These are phyloP conservation scores for Patiria pectinifera DNA, from an alignment of 53 echinoderm and acorn worm genomes.

Conservation along the genomic window DNA sequence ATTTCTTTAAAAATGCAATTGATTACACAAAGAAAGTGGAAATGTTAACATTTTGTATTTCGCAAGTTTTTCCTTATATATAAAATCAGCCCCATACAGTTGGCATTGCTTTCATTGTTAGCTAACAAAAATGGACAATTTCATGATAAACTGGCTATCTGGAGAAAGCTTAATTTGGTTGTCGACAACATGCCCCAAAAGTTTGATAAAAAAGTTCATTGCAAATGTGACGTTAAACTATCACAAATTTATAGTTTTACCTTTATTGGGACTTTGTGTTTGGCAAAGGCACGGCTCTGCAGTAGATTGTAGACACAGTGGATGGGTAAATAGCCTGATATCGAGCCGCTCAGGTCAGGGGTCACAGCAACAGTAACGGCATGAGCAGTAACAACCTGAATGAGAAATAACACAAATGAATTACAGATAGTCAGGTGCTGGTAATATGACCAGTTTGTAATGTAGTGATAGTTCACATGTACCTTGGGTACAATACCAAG, in stretches of 20 bases:
- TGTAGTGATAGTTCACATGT: neutral
- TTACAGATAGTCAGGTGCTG: neutral
- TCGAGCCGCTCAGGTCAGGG: slow-evolving; percentile 79
- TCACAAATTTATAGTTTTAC: slow-evolving; percentile 29
- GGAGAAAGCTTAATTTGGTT: too few relatives aligned
- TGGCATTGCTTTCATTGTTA: too few relatives aligned
- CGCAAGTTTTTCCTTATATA: too few relatives aligned
- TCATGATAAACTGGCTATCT: too few relatives aligned
- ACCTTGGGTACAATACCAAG: neutral
- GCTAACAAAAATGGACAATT: too few relatives aligned
- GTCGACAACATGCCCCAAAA: too few relatives aligned
- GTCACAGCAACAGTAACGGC: slow-evolving; percentile 98
- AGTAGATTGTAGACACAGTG: slow-evolving; percentile 98
- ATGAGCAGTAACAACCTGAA: slow-evolving; percentile 96
- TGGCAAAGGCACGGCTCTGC: slow-evolving; percentile 95
- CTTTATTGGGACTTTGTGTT: slow-evolving; percentile 95
- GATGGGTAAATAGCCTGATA: slow-evolving; percentile 92
- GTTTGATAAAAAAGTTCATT: too few relatives aligned
- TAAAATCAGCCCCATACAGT: too few relatives aligned
- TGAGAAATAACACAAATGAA: neutral
- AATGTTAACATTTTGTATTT: too few relatives aligned
- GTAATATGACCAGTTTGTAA: neutral
- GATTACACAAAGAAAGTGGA: too few relatives aligned
- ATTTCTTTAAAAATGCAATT: too few relatives aligned
- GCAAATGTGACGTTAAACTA: too few relatives aligned